Evolutionary conservation across 2,797 vertebrate species (phyloP).

Genomic region (Sciurus vulgaris): DNA sequence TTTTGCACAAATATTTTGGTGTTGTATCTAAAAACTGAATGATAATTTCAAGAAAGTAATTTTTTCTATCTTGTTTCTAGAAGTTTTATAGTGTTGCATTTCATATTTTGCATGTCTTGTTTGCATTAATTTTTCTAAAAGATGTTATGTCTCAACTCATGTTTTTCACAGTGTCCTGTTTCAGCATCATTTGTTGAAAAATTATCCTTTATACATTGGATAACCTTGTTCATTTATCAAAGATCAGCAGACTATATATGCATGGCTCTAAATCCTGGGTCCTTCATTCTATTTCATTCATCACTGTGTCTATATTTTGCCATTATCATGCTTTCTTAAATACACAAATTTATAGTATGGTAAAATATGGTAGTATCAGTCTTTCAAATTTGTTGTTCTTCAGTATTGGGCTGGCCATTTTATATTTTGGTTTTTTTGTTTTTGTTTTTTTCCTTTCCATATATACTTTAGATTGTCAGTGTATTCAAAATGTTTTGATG

Average conservation of each 20-base stretch:
- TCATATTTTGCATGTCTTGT: not conserved
- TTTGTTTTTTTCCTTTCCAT: not conserved
- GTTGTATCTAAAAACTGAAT: not conserved
- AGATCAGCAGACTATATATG: not conserved
- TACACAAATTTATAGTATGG: not conserved
- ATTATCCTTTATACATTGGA: not conserved
- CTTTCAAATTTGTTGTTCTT: not conserved
- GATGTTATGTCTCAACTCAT: not conserved
- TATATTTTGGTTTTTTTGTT: not conserved
- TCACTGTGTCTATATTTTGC: not conserved
- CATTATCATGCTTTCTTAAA: not conserved
- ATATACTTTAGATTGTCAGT: not conserved
- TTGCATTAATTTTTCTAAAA: constrained; percentile 5
- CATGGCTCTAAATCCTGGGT: not conserved
- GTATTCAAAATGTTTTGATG: not conserved
- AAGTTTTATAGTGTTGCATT: not conserved
- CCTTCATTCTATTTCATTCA: not conserved
- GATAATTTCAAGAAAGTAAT: not conserved
- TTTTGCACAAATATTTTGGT: not conserved
- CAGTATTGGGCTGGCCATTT: not conserved
- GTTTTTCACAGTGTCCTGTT: not conserved
- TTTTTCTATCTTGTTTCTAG: not conserved
- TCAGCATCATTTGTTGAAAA: not conserved
- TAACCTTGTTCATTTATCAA: not conserved
- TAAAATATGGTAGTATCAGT: not conserved